Evolutionary conservation across 2,113 vertebrate genomes (phyloP), one percentile per base, ranked within the genome.

Genomic region (Antechinus flavipes): DNA sequence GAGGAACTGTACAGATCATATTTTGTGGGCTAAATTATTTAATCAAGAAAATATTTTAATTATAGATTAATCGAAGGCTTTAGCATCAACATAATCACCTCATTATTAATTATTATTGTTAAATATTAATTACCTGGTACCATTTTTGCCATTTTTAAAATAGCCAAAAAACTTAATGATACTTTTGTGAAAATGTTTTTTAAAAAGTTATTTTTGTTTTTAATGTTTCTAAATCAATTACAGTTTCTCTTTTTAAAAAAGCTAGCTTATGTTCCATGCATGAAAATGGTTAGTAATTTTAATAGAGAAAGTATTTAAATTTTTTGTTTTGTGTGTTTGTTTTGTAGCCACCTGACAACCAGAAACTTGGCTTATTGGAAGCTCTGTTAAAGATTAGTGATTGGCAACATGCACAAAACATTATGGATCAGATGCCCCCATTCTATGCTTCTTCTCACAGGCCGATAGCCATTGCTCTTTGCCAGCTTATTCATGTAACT

Each of bases 341-440:
- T 97, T 97, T 98, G 91, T 98, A 99, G 99, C 99, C 99, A 97
- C 99, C 99, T 95, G 99, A 99, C 98, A 99, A 99, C 98, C 99
- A 99, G 97, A 99, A 99, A 95, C 99, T 99, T 93, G 99, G 99
- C 90, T 98, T 99, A 96, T 98, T 99, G 97, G 99, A 99, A 99
- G 99, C 99, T 0, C 98, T 99, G 89, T 98, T 99, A 94, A 99
- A 99, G 98, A 99, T 99, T 27, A 99, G 99, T 90, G 99, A 99
- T 97, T 99, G 99, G 99, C 99, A 99, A 91, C 99, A 99, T 19
- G 99, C 99, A 26, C 99, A 99, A 96, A 99, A 98, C 95, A 99
- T 99, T 97, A 99, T 99, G 99, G 99, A 99, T 98, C 99, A 99
- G 98, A 99, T 99, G 99, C 99, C 99, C 96, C 99, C 99, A 0